Evolutionary conservation across 1,140 invertebrate genomes (phyloP).

Genomic region (Pectinophora gossypiella): DNA sequence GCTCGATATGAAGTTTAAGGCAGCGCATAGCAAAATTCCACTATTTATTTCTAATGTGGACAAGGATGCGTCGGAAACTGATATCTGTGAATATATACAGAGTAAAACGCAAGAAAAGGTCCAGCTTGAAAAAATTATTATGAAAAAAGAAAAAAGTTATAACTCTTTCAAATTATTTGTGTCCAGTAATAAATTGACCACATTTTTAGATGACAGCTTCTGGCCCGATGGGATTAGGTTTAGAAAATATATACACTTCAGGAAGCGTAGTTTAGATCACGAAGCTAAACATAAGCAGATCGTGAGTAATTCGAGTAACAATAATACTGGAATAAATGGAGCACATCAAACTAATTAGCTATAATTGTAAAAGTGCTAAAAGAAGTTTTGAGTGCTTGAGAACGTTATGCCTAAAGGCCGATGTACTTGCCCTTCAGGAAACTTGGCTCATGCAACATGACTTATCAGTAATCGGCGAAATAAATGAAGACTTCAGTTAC

Average conservation of each 20-base stretch:
- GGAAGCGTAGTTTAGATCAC: too few species aligned
- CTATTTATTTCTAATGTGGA: conserved; percentile 2
- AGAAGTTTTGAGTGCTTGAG: not conserved
- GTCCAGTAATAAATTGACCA: not conserved
- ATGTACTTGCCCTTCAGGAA: conserved; percentile 3
- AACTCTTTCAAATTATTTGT: conserved; percentile 10
- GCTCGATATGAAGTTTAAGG: not conserved
- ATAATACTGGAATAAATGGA: not conserved
- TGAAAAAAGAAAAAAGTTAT: conserved; percentile 4
- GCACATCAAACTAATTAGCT: not conserved
- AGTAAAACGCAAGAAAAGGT: not conserved
- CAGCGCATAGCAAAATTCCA: not conserved
- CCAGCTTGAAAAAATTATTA: not conserved
- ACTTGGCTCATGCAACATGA: conserved; percentile 5
- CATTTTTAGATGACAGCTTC: conserved; percentile 8
- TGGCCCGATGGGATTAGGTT: conserved; percentile 8
- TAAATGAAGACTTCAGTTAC: not conserved
- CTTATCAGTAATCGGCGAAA: not conserved
- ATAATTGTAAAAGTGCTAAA: conserved; percentile 1
- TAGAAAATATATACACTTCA: conserved; percentile 7
- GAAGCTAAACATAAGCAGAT: not conserved
- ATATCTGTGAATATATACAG: conserved; percentile 3
- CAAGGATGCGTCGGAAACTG: not conserved
- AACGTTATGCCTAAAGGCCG: not conserved
- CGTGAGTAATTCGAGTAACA: not conserved